Evolutionary conservation across 2,888 invertebrate genomes (phyloP).

Genomic region (Macaria notata): DNA sequence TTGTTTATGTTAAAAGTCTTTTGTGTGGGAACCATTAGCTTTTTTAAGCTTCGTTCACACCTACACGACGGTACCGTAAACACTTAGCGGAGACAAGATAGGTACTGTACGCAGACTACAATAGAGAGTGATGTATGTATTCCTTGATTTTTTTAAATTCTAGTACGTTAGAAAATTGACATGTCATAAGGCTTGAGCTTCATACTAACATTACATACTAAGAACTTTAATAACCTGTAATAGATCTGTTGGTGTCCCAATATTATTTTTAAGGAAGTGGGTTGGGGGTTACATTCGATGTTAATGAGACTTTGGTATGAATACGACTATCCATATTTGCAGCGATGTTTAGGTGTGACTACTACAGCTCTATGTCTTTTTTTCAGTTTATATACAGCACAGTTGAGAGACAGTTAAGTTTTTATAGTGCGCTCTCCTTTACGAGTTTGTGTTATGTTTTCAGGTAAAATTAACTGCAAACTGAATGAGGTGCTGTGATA

Average conservation of each 20-base stretch:
- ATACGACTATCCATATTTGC: slow-evolving; percentile 1
- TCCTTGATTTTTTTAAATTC: too few relatives aligned
- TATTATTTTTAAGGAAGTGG: too few relatives aligned
- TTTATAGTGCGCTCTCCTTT: slow-evolving; percentile 29
- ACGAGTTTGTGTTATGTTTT: slow-evolving; percentile 21
- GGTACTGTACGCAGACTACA: too few relatives aligned
- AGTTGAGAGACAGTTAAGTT: slow-evolving; percentile 31
- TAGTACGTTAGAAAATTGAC: too few relatives aligned
- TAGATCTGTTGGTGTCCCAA: too few relatives aligned
- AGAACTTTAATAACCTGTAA: too few relatives aligned
- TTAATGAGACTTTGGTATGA: neutral
- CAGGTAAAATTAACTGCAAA: slow-evolving; percentile 22
- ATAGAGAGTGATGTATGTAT: too few relatives aligned
- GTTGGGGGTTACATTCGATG: too few relatives aligned
- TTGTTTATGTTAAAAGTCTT: slow-evolving; percentile 38
- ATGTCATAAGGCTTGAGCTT: too few relatives aligned
- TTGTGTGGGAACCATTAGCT: slow-evolving; percentile 31
- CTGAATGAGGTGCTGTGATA: slow-evolving; percentile 19
- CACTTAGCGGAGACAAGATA: neutral
- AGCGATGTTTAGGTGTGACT: too few relatives aligned
- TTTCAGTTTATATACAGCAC: slow-evolving; percentile 32
- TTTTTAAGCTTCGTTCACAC: slow-evolving; percentile 24
- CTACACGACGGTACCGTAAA: slow-evolving; percentile 2
- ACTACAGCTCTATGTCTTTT: slow-evolving; percentile 7
- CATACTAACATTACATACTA: too few relatives aligned